phyloP scores from a whole-genome alignment of 2,888 invertebrate species.

The Catonia carolina region DNA sequence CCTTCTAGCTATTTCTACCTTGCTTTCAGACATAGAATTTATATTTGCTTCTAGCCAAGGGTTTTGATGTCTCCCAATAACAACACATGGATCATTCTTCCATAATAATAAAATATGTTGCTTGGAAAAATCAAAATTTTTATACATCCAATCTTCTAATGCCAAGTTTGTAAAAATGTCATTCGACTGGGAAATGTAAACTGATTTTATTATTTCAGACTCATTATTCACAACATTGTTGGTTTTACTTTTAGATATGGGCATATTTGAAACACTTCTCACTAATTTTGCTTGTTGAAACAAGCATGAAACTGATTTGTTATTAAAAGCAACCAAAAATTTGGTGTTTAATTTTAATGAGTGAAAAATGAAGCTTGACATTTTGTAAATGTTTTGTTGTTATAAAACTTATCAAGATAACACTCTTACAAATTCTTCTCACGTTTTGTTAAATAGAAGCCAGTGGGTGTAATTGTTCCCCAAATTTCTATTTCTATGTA shows the following conservation, averaged over 20 bases:
- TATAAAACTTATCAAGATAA: background rate
- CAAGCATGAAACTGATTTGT: background rate
- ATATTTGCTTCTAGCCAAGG: constrained; percentile 90
- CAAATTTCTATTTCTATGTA: too few species aligned
- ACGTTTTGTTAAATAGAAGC: background rate
- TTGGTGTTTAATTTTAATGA: background rate
- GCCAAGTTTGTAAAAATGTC: constrained; percentile 92
- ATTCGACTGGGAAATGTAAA: constrained; percentile 85
- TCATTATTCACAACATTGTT: constrained; percentile 18
- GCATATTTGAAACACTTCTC: background rate
- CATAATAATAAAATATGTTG: constrained; percentile 85
- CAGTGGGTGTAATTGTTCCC: background rate
- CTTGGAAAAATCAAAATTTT: constrained; percentile 72
- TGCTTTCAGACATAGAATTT: constrained; percentile 54
- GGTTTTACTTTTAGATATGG: background rate
- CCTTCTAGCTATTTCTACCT: constrained; percentile 74
- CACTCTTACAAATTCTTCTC: background rate
- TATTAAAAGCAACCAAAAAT: background rate
- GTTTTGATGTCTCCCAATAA: constrained; percentile 95
- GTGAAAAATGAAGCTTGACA: background rate
- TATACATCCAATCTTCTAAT: constrained; percentile 93
- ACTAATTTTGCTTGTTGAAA: background rate
- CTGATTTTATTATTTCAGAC: constrained; percentile 60
- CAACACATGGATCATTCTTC: constrained; percentile 90
- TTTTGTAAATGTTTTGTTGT: background rate